These are phyloP conservation scores for Lordiphosa collinella DNA, from an alignment of 1,140 invertebrate genomes.

Conservation along the genomic window DNA sequence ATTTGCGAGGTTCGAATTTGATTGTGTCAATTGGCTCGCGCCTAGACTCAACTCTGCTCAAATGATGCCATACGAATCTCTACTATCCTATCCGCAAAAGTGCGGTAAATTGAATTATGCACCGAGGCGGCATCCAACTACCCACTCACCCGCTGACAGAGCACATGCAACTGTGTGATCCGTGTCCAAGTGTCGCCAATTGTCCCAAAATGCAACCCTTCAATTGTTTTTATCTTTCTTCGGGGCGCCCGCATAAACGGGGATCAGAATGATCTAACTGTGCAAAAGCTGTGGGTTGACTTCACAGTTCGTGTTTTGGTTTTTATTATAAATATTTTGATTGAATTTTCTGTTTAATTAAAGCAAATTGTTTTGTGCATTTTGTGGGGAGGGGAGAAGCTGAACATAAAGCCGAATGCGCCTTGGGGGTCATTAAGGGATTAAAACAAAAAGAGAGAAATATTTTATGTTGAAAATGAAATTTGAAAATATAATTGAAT, in stretches of 20 bases:
- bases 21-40: constrained; percentile 75
- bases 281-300: constrained; percentile 11
- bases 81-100: constrained; percentile 12
- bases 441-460: not conserved
- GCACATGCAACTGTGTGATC: constrained; percentile 64
- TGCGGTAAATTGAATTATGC: constrained; percentile 61
- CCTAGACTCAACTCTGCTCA: constrained; percentile 45
- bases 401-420: not conserved
- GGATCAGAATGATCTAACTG: constrained; percentile 23
- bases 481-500: not conserved
- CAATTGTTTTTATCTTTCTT: constrained; percentile 34
- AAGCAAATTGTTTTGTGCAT: constrained; percentile 74
- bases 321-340: constrained; percentile 74
- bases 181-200: constrained; percentile 17
- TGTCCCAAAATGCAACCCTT: constrained; percentile 50
- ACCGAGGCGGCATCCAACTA: not conserved
- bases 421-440: not conserved
- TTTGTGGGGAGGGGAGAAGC: constrained; percentile 6
- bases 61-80: constrained; percentile 26
- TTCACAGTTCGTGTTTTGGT: constrained; percentile 19
- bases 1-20: constrained; percentile 58
- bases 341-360: constrained; percentile 77
- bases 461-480: constrained; percentile 6
- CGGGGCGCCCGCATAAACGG: constrained; percentile 63
- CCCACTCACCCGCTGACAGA: constrained; percentile 13